Conservation (phyloP, 2,113 vertebrate species). For the Ptyas mucosa region DNA sequence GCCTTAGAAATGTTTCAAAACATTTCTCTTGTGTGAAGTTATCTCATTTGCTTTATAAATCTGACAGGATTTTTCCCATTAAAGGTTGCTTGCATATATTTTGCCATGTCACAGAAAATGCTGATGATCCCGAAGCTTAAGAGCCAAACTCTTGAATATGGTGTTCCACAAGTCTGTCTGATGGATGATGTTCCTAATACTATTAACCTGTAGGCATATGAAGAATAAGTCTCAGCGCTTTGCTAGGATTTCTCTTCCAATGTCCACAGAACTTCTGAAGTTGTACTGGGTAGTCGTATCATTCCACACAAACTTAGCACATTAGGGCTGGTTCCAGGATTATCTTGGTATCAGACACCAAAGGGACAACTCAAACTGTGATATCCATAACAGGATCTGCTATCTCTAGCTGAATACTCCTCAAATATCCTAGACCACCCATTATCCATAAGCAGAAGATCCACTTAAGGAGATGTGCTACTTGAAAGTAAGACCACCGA, state of each 20-base stretch:
- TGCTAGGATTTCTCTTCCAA: not conserved
- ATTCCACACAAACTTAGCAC: conserved; percentile 13
- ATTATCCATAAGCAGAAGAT: conserved; percentile 35
- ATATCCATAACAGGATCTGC: conserved; percentile 45
- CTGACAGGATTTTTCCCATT: conserved; percentile 48
- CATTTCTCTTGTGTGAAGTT: conserved; percentile 51
- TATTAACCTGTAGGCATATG: conserved; percentile 23
- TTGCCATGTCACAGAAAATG: conserved; percentile 9
- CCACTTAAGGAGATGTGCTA: conserved; percentile 64
- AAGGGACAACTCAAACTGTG: conserved; percentile 34
- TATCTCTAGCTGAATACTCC: conserved; percentile 49
- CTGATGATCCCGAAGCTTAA: not conserved
- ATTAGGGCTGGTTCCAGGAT: conserved; percentile 19
- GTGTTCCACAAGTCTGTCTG: conserved; percentile 5
- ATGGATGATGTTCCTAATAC: conserved; percentile 14
- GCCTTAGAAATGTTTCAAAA: conserved; percentile 57
- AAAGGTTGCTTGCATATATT: conserved; percentile 55
- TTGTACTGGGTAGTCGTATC: not conserved
- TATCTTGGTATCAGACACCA: conserved; percentile 19
- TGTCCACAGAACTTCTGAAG: conserved; percentile 15
- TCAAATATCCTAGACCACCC: conserved; percentile 48
- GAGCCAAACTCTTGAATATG: conserved; percentile 7
- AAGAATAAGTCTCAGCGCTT: conserved; percentile 21
- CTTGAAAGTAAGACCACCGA: conserved; percentile 61
- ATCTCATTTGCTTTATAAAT: conserved; percentile 41